These are phyloP conservation scores for Aurelia sp. DNA, from an alignment of 30 jellyfish, hydroid and myxozoan species.

Conservation along the genomic window DNA sequence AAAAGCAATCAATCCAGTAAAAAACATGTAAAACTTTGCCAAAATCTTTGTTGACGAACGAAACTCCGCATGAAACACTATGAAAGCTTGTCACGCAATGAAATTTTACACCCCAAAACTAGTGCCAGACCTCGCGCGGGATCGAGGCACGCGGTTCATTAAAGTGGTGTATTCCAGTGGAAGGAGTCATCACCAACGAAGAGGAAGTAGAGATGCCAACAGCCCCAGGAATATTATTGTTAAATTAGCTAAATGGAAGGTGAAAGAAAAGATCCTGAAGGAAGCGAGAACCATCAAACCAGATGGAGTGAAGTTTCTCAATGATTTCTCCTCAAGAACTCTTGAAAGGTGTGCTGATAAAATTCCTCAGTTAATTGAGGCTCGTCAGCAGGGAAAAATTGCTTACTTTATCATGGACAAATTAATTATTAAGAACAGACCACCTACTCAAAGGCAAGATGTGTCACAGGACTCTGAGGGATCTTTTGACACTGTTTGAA, in stretches of 20 bases:
- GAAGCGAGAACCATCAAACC: conserved; percentile 3
- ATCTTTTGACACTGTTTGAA: too few relatives aligned
- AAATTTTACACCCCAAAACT: conserved; percentile 37
- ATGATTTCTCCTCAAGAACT: conserved; percentile 16
- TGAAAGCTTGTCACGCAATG: neutral
- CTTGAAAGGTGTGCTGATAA: neutral
- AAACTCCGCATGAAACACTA: neutral
- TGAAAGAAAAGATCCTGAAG: conserved; percentile 9
- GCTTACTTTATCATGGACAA: too few relatives aligned
- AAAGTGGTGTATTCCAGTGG: conserved; percentile 30
- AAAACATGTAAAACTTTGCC: conserved; percentile 11
- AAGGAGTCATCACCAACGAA: too few relatives aligned
- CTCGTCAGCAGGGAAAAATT: neutral
- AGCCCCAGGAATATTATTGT: conserved; percentile 21
- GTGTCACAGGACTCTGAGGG: too few relatives aligned
- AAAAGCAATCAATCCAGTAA: conserved; percentile 13
- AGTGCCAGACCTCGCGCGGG: conserved; percentile 22
- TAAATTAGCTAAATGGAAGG: conserved; percentile 11
- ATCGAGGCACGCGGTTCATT: conserved; percentile 29
- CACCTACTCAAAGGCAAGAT: too few relatives aligned
- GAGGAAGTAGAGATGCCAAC: neutral
- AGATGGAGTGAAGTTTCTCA: conserved; percentile 3
- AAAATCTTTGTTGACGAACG: neutral
- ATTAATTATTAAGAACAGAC: too few relatives aligned
- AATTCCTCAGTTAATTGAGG: conserved; percentile 6